Evolutionary conservation across 1,140 invertebrate genomes (phyloP), one percentile per base, ranked within the genome.

Genomic region (Diplogasteroides magnus): DNA sequence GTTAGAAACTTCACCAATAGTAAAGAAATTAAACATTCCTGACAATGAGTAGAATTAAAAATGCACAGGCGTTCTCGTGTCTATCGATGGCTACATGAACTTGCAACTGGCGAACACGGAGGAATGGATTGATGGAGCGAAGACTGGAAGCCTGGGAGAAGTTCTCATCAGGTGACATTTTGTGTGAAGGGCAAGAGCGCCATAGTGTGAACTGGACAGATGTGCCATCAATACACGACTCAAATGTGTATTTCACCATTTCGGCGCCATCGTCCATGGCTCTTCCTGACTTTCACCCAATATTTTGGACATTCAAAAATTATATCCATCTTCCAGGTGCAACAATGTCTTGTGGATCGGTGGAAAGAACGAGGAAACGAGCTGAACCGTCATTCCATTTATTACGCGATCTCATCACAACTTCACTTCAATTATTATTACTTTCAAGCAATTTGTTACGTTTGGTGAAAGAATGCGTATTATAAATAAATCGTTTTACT

Each of bases 61-160:
- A 68, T 48, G 6, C 79, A 67, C 55, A 82, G 80, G 80, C 11
- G 91, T 93, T 75, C 84, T 99, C 27, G 94, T 98, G 0, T 97
- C 95, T 2, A 92, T 96, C 14, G 97, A 99, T 87, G 91, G 91
- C 6, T 99, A 99, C 83, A 99, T 99, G 97, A 99, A 99, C 85
- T 85, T 99, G 73, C 94, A 98, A 85, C 84, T 99, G 67, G 94
- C 95, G 0, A 97, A 97, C 81, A 93, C 95, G n/a, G 95, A 98
- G 85, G 97, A 99, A 87, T 91, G 90, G 78, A 90, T 98, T 74
- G 93, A 98, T 81, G 92, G 93, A 68, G 88, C 86, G 71, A 88
- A 89, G 69, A 94, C 92, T 75, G 96, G 95, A 37, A 94, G 92
- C 83, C 87, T 99, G 2, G 97, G 97, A 25, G 96, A 99, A 88